Base-by-base conservation (phyloP, 2,888 invertebrate genomes). In the Xestobium rufovillosum region DNA sequence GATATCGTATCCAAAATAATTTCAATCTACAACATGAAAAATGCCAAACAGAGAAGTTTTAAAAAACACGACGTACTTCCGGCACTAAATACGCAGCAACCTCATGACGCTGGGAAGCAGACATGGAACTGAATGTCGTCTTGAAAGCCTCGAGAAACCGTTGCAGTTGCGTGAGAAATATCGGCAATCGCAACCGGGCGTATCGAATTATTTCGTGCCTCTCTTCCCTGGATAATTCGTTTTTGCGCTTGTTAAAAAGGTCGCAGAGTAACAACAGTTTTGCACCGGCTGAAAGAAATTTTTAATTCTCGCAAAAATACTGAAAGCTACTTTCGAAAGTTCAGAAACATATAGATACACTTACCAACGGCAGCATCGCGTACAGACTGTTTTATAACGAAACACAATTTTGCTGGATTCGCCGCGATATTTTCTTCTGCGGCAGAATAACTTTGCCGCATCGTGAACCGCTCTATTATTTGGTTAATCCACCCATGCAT, bases 161-260 rank as follows among this genome's bases (percentile, higher is more conserved):
- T 39, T 75, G 71, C 38, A 77, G 60, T 55, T 79, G 79, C 32
- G 71, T 71, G 59, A 79, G 67, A 50, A 80, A 77, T 33, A 77
- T 67, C n/a, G 79, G 78, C 40, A 80, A 66, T 41, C 78, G 70
- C 14, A 76, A 74, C 54, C 76, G 75, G 23, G 78, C 73, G 57
- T 78, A 79, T 52, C 75, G 70, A 39, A 80, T 75, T 14, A 80
- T 77, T 60, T 79, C 78, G 53, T 79, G 73, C 43, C 78, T 67
- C 53, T 80, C 80, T 45, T 74, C 73, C 39, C 73, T 66, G 4
- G 75, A 69, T 41, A 80, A 61, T 49, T 76, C 75, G 25, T 70
- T 64, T 54, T 76, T 78, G 48, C 75, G 69, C 55, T 75, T 75
- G 12, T 76, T 72, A 55, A 78, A 80, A 42, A 80, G 63, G 55